Percentiles rank a stretch among this genome's conserved stretches.
phyloP scores from a whole-genome alignment of 1,140 invertebrate genomes.

The Magallana gigas region DNA sequence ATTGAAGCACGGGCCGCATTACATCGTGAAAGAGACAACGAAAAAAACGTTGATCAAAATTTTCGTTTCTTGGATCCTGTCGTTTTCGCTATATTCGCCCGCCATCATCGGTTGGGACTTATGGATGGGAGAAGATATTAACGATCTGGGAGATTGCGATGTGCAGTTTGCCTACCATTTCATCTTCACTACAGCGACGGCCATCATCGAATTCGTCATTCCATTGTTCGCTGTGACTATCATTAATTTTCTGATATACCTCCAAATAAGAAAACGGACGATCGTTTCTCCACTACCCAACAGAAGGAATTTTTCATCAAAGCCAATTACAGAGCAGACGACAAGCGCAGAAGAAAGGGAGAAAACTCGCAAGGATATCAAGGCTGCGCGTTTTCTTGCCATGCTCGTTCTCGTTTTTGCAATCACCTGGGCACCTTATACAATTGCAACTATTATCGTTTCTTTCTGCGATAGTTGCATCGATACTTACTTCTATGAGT shows the following conservation, averaged over 20 bases:
- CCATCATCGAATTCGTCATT: slow-evolving; percentile 65
- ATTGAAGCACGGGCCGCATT: slow-evolving; percentile 58
- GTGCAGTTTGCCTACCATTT: slow-evolving; percentile 65
- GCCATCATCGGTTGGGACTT: slow-evolving; percentile 69
- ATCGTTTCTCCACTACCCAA: neutral
- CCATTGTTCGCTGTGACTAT: slow-evolving; percentile 57
- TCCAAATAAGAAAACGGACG: slow-evolving; percentile 60
- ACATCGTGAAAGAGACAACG: slow-evolving; percentile 54
- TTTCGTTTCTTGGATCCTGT: slow-evolving; percentile 60
- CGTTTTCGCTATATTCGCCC: slow-evolving; percentile 65
- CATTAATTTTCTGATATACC: slow-evolving; percentile 62
- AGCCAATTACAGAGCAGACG: neutral
- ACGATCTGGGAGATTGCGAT: slow-evolving; percentile 61
- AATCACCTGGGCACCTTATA: slow-evolving; percentile 66
- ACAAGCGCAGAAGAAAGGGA: neutral
- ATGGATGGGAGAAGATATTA: slow-evolving; percentile 57
- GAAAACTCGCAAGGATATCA: slow-evolving; percentile 45
- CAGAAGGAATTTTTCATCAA: too few species aligned
- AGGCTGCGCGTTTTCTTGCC: slow-evolving; percentile 62
- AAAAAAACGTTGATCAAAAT: slow-evolving; percentile 53
- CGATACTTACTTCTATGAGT: slow-evolving; percentile 62
- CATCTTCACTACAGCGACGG: slow-evolving; percentile 59
- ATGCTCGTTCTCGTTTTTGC: slow-evolving; percentile 61
- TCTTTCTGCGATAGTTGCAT: slow-evolving; percentile 61
- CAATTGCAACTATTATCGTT: slow-evolving; percentile 60